Conservation (phyloP, 2,888 invertebrate species). For the Drosophila heteroneura region DNA sequence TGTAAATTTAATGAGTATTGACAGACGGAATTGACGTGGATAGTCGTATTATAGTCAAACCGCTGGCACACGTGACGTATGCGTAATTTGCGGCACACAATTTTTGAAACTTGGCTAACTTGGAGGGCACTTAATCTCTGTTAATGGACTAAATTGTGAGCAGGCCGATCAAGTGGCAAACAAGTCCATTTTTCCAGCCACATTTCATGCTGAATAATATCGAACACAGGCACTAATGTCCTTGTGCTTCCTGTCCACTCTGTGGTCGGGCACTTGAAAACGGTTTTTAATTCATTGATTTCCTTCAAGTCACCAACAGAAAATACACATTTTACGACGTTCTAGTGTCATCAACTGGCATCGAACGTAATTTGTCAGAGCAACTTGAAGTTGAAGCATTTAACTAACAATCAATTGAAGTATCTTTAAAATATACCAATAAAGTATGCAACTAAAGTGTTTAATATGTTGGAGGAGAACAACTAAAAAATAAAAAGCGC, state of each 20-base stretch:
- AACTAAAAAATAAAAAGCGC: neutral
- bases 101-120: slow-evolving; percentile 20
- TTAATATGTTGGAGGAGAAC: neutral
- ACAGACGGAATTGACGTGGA: slow-evolving; percentile 44
- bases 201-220: slow-evolving; percentile 46
- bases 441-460: neutral
- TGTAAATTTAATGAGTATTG: slow-evolving; percentile 34
- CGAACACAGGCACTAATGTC: slow-evolving; percentile 29
- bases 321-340: slow-evolving; percentile 3
- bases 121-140: slow-evolving; percentile 16
- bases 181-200: slow-evolving; percentile 38
- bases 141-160: slow-evolving; percentile 3
- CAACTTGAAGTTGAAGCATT: neutral
- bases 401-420: neutral
- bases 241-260: slow-evolving; percentile 8
- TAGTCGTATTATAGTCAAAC: slow-evolving; percentile 16
- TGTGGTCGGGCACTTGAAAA: slow-evolving; percentile 36
- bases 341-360: slow-evolving; percentile 5
- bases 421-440: neutral
- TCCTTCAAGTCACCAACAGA: slow-evolving; percentile 32
- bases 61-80: slow-evolving; percentile 36
- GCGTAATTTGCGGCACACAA: slow-evolving; percentile 30
- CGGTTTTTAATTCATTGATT: slow-evolving; percentile 23
- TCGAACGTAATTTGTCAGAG: slow-evolving; percentile 6
- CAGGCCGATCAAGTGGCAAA: slow-evolving; percentile 47